These are phyloP conservation scores for Alectura lathami DNA, from an alignment of 2,113 vertebrate genomes.

Conservation along the genomic window DNA sequence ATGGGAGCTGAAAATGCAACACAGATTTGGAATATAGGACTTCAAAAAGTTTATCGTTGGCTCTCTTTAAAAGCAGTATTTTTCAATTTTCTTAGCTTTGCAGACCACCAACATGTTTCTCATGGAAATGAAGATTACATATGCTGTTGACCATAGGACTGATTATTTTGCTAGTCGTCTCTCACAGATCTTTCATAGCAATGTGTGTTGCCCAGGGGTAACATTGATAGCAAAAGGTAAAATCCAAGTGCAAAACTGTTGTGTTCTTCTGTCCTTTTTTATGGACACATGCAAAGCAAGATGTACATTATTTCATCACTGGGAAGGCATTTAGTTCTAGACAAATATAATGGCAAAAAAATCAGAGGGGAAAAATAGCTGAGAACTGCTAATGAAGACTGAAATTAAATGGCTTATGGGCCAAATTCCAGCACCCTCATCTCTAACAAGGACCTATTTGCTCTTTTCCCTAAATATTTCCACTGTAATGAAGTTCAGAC, in stretches of 20 bases:
- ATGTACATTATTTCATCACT: fast-evolving
- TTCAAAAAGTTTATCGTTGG: conserved; percentile 38
- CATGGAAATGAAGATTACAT: conserved; percentile 16
- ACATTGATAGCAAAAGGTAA: not conserved
- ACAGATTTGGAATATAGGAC: conserved; percentile 52
- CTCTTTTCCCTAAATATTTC: not conserved
- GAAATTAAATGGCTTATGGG: not conserved
- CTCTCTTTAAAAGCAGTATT: conserved; percentile 35
- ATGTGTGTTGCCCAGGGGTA: not conserved
- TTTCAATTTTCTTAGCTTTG: conserved; percentile 38
- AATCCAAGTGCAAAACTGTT: not conserved
- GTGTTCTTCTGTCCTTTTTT: not conserved
- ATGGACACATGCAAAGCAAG: not conserved
- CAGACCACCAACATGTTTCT: conserved; percentile 58
- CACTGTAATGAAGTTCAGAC: not conserved
- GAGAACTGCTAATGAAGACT: not conserved
- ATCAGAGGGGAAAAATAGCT: not conserved
- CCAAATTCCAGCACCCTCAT: not conserved
- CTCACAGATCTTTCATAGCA: not conserved
- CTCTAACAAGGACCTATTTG: not conserved
- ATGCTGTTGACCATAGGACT: not conserved
- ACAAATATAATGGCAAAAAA: not conserved
- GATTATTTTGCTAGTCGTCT: not conserved
- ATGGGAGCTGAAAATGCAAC: conserved; percentile 36
- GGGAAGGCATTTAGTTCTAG: not conserved